Base-by-base conservation (phyloP, 1,140 invertebrate species). In the Aphidius ervi region DNA sequence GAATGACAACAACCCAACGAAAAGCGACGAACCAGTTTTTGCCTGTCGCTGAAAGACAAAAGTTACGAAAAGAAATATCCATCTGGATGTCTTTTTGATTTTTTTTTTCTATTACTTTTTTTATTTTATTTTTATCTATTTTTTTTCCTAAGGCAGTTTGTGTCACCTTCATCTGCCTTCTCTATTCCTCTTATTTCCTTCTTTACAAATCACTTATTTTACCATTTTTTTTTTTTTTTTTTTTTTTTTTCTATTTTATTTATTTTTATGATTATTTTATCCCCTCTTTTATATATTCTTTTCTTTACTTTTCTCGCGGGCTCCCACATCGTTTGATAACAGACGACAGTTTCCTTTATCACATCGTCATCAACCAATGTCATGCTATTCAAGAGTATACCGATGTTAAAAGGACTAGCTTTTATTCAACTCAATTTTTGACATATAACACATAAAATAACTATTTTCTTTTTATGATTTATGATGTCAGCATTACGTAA, bases 1-100 rank as follows among this genome's bases (percentile, higher is more conserved):
- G 64, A 71, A 70, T 70, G 65, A 67, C 63, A 66, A 46, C 52
- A 54, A 57, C 63, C 23, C 23, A 65, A 69, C 68, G 54, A 67
- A 68, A 74, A 74, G 70, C 68, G 63, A 69, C 63, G 68, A 20
- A 20, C 50, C 41, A 43, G 55, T 50, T 47, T 58, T 57, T 46
- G 47, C 31, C 55, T 57, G 56, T 56, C 63, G 64, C 69, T 70
- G 68, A 74, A 67, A 72, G 70, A 74, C 70, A 75, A 72, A 76
- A 78, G 72, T 76, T 73, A 73, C 73, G 74, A 68, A 61, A 70
- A 73, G 73, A 54, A 54, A 39, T 54, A 74, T 74, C 70, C 71
- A 74, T 75, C 70, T 60, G 63, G 65, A 70, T 65, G 66, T 63
- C 55, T 56, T 53, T 48, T 48, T 40, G 3, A 23, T 48, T 41